Percentiles rank a stretch among this genome's conserved stretches.
Conservation (phyloP, 2,113 vertebrate species). For the Oenanthe oenanthe region DNA sequence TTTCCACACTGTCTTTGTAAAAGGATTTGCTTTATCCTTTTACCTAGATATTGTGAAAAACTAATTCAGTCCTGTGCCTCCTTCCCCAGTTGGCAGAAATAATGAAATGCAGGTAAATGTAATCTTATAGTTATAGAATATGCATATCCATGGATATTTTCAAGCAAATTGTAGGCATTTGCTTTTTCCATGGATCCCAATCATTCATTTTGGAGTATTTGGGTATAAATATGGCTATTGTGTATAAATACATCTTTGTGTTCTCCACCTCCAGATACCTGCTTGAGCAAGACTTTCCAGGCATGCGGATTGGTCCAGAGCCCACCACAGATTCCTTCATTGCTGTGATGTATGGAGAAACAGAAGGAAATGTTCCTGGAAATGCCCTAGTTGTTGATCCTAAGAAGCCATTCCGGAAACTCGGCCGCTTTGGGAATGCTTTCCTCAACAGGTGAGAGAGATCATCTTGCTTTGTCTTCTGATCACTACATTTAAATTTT, state of each 20-base stretch:
- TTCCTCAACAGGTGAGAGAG: conserved; percentile 91
- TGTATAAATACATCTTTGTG: background rate
- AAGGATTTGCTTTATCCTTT: background rate
- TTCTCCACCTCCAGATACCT: conserved; percentile 80
- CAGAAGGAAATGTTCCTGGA: conserved; percentile 89
- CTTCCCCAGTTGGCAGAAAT: background rate
- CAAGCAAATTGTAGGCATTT: background rate
- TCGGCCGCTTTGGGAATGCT: conserved; percentile 93
- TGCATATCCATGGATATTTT: background rate
- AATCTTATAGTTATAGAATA: background rate
- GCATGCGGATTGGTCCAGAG: conserved; percentile 96
- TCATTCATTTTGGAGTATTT: background rate
- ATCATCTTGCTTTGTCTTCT: background rate
- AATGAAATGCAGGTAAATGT: background rate
- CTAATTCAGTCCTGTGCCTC: background rate
- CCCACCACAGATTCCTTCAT: conserved; percentile 97
- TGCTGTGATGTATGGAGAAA: conserved; percentile 94
- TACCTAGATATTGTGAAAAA: background rate
- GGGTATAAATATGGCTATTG: background rate
- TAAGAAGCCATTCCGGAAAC: conserved; percentile 94
- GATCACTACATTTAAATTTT: background rate
- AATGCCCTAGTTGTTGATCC: conserved; percentile 96
- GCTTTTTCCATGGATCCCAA: background rate
- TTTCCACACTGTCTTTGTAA: background rate
- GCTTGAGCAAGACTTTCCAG: conserved; percentile 94